Percentiles rank a stretch among this genome's conserved stretches.
Conservation (phyloP, 2,797 vertebrate genomes). For the Eurystomus glaucurus region DNA sequence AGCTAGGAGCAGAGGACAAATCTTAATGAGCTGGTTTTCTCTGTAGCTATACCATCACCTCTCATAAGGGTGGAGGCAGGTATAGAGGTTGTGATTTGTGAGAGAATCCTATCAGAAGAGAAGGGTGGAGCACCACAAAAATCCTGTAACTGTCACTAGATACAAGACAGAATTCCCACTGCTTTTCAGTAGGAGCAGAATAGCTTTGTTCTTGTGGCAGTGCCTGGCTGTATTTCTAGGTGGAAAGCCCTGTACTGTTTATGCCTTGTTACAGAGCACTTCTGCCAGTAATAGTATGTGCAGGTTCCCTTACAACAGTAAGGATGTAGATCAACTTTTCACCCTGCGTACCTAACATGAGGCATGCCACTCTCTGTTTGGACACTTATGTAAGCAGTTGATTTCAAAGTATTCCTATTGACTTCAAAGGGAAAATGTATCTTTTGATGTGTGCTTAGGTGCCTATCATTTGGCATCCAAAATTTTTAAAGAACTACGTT, state of each 20-base stretch:
- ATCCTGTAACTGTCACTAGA: rapidly evolving
- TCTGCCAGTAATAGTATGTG: neutral
- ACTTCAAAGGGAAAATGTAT: conserved; percentile 20
- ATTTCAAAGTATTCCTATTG: neutral
- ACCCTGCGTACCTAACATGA: neutral
- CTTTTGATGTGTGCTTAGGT: conserved; percentile 48
- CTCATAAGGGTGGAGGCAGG: neutral
- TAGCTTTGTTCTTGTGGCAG: neutral
- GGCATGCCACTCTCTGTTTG: rapidly evolving
- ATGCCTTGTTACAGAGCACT: neutral
- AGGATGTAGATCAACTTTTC: conserved; percentile 23
- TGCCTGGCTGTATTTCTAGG: neutral
- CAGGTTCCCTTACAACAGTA: neutral
- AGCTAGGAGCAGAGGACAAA: neutral
- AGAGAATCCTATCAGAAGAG: neutral
- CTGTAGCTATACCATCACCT: neutral
- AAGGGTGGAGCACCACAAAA: neutral
- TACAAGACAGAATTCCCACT: neutral
- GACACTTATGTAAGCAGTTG: neutral
- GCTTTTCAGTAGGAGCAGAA: neutral
- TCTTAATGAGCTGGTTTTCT: neutral
- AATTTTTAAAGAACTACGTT: neutral
- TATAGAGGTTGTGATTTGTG: neutral
- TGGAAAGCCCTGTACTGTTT: neutral
- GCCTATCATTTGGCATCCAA: neutral